Conservation (phyloP, 2,888 invertebrate genomes). For the Andrena praecox region DNA sequence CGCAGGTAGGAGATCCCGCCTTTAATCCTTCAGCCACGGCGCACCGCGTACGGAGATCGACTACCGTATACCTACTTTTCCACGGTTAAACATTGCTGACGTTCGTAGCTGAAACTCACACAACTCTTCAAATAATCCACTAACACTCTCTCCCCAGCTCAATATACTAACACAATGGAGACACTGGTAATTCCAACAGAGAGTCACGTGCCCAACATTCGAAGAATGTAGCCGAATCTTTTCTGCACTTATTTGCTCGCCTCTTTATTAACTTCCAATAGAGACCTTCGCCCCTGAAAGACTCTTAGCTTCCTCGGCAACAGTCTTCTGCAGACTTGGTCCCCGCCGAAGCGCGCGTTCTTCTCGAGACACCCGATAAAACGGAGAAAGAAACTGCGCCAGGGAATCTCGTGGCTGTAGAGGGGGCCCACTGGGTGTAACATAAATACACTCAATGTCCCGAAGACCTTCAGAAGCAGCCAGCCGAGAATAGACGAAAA, state of each 20-base stretch:
- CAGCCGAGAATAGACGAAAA: slow-evolving; percentile 72
- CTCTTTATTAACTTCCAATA: too few relatives aligned
- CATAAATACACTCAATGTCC: slow-evolving; percentile 66
- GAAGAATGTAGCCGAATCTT: too few relatives aligned
- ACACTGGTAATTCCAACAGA: too few relatives aligned
- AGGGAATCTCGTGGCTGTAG: background rate
- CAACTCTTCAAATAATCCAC: too few relatives aligned
- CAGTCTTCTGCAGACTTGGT: background rate
- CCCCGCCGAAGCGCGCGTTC: background rate
- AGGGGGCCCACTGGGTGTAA: slow-evolving; percentile 37
- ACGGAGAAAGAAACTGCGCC: background rate
- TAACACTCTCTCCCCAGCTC: too few relatives aligned
- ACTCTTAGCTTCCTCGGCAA: too few relatives aligned
- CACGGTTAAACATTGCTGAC: background rate
- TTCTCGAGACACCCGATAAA: background rate
- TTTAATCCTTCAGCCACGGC: background rate
- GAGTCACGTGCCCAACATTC: too few relatives aligned
- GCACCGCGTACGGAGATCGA: background rate
- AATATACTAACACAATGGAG: too few relatives aligned
- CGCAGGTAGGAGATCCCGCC: too few relatives aligned
- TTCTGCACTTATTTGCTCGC: too few relatives aligned
- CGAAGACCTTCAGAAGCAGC: slow-evolving; percentile 72
- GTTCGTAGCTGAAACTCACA: too few relatives aligned
- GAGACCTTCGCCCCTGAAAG: too few relatives aligned
- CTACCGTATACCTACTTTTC: background rate